These are phyloP conservation scores for Seriola dumerili DNA, from an alignment of 2,113 vertebrate species.

Conservation along the genomic window DNA sequence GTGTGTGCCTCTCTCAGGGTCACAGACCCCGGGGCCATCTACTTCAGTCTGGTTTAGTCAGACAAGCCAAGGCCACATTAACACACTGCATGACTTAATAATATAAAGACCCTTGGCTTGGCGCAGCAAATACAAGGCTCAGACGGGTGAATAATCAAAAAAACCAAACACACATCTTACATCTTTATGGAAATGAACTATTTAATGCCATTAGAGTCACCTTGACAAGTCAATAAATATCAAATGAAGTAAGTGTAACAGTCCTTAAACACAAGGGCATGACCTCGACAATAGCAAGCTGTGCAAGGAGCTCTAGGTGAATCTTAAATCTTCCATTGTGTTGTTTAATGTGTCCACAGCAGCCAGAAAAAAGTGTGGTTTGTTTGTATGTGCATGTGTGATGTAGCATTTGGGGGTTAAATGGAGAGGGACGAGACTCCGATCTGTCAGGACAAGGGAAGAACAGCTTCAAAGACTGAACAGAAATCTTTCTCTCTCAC, in stretches of 20 bases:
- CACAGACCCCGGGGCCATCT: conserved; percentile 69
- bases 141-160: conserved; percentile 41
- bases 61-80: conserved; percentile 74
- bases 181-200: conserved; percentile 66
- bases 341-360: conserved; percentile 47
- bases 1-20: conserved; percentile 61
- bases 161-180: conserved; percentile 37
- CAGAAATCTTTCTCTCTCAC: conserved; percentile 52
- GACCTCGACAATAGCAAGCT: conserved; percentile 60
- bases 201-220: conserved; percentile 65
- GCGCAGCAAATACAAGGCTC: conserved; percentile 34
- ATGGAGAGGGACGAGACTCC: conserved; percentile 67
- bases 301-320: conserved; percentile 41
- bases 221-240: conserved; percentile 75
- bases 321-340: conserved; percentile 61
- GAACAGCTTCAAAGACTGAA: conserved; percentile 77
- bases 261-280: conserved; percentile 65
- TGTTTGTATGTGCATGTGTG: conserved; percentile 52
- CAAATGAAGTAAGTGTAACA: conserved; percentile 57
- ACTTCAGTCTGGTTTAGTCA: conserved; percentile 68
- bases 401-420: conserved; percentile 70
- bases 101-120: conserved; percentile 53
- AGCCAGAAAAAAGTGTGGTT: conserved; percentile 49
- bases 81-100: conserved; percentile 72
- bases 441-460: conserved; percentile 76